Conservation (phyloP, 2,797 vertebrate genomes). For the Chromis chromis region DNA sequence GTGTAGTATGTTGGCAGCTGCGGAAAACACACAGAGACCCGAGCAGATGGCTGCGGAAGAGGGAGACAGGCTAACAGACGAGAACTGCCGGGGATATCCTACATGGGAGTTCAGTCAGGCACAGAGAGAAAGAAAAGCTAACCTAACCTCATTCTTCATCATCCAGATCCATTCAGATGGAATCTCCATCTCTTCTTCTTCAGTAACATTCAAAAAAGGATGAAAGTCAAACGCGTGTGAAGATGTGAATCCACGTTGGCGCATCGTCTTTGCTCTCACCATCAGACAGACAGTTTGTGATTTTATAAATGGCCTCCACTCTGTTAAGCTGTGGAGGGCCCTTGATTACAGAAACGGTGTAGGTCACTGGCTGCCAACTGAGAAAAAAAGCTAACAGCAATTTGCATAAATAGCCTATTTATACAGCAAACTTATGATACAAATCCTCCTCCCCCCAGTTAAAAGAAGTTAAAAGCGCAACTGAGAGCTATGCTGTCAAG, state of each 20-base stretch:
- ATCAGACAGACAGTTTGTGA: conserved; percentile 53
- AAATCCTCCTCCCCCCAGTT: conserved; percentile 55
- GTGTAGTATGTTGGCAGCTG: conserved; percentile 78
- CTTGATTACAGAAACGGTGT: conserved; percentile 68
- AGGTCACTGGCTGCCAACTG: conserved; percentile 74
- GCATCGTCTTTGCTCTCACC: conserved; percentile 48
- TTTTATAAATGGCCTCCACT: conserved; percentile 60
- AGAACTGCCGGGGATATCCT: conserved; percentile 80
- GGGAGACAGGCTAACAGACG: conserved; percentile 75
- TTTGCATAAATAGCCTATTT: conserved; percentile 79
- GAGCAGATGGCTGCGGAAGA: conserved; percentile 80
- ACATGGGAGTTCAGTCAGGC: conserved; percentile 71
- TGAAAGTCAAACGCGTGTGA: conserved; percentile 49
- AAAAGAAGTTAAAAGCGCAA: conserved; percentile 63
- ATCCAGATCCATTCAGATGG: conserved; percentile 56
- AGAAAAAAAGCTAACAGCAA: conserved; percentile 56
- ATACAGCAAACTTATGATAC: conserved; percentile 66
- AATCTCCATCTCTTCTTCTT: conserved; percentile 56
- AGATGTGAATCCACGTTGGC: conserved; percentile 50
- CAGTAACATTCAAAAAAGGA: conserved; percentile 45
- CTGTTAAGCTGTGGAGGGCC: conserved; percentile 63
- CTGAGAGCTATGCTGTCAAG: conserved; percentile 66
- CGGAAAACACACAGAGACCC: conserved; percentile 69
- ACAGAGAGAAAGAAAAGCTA: conserved; percentile 46
- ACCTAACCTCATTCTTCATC: conserved; percentile 42